These are phyloP conservation scores for Dorcus hopei DNA, from an alignment of 2,888 invertebrate species.

Conservation along the genomic window DNA sequence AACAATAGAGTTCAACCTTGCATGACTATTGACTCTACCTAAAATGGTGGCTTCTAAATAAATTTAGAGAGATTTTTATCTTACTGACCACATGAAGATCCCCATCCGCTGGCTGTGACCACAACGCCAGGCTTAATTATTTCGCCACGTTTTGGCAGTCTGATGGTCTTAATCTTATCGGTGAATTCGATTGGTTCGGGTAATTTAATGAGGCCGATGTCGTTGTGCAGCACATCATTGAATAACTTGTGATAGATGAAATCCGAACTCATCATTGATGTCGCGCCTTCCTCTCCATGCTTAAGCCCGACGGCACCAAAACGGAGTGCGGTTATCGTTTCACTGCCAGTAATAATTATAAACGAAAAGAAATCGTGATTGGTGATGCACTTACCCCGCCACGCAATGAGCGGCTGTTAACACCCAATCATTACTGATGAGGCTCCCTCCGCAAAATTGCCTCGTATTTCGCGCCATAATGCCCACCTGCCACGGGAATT, in stretches of 20 bases:
- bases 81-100: conserved; percentile 3
- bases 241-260: not conserved
- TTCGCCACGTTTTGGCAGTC: conserved; percentile 16
- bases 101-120: conserved; percentile 31
- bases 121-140: conserved; percentile 1
- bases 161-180: conserved; percentile 23
- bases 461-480: not conserved
- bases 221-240: conserved; percentile 18
- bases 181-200: conserved; percentile 18
- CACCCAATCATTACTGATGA: conserved; percentile 23
- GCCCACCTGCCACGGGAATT: conserved; percentile 35
- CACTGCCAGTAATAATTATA: not conserved
- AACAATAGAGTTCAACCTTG: too few species aligned
- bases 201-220: conserved; percentile 26
- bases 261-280: too few species aligned
- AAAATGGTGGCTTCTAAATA: too few species aligned
- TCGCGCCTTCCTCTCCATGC: too few species aligned
- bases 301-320: too few species aligned
- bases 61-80: too few species aligned
- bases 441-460: conserved; percentile 26
- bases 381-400: conserved; percentile 12
- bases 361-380: not conserved
- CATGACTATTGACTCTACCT: too few species aligned
- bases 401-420: conserved; percentile 30
- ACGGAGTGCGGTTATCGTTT: too few species aligned